Conservation (phyloP, 2,113 vertebrate species). For the Mesitornis unicolor region DNA sequence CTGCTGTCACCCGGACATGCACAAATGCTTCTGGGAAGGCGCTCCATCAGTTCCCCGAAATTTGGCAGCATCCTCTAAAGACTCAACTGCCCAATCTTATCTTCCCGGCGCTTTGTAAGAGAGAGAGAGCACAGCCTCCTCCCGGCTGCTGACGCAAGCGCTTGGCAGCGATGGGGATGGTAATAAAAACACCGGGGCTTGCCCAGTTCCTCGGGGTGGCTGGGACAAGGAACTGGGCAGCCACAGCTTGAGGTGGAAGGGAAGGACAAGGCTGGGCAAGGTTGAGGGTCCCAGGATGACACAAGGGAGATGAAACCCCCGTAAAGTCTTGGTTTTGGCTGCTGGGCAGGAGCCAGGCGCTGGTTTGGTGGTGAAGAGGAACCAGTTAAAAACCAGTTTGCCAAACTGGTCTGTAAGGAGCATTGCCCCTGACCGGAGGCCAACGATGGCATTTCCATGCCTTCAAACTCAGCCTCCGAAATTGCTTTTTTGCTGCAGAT, state of each 20-base stretch:
- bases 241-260: not conserved
- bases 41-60: not conserved
- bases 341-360: not conserved
- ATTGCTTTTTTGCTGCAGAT: accelerated
- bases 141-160: not conserved
- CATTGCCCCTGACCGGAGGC: no score
- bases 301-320: not conserved
- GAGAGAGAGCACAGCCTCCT: not conserved
- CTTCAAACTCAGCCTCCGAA: not conserved
- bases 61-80: constrained; percentile 15
- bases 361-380: not conserved
- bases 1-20: not conserved
- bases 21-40: not conserved
- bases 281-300: not conserved
- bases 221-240: not conserved
- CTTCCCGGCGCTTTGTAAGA: not conserved
- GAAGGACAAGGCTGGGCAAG: not conserved
- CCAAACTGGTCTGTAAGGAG: not conserved
- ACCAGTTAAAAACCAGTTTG: not conserved
- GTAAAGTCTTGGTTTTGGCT: not conserved
- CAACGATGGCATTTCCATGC: not conserved
- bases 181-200: not conserved
- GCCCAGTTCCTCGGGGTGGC: not conserved
- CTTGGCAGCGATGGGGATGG: not conserved
- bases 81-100: not conserved